These are phyloP conservation scores for Anser brachyrhynchus DNA, from an alignment of 2,113 vertebrate genomes.

Conservation along the genomic window DNA sequence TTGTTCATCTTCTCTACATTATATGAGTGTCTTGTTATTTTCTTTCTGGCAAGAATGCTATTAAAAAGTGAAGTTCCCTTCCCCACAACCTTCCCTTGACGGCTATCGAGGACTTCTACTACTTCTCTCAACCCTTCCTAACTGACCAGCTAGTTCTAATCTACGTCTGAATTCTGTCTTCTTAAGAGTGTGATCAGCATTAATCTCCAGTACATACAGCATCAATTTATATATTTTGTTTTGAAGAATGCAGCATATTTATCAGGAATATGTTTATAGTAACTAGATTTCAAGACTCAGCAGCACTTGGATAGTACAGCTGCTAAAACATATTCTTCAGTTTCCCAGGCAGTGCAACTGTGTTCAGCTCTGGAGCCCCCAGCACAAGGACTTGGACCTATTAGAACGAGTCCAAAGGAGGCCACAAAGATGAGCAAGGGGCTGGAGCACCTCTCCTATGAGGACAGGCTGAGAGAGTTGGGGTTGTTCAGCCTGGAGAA, in stretches of 20 bases:
- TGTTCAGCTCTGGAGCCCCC: no score
- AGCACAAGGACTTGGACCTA: no score
- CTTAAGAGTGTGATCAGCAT: background rate
- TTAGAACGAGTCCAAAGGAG: no score
- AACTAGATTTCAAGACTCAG: background rate
- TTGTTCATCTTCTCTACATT: background rate
- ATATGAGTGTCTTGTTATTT: background rate
- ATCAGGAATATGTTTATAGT: background rate
- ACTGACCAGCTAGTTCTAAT: background rate
- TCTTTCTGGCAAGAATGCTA: background rate
- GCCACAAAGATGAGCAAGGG: no score
- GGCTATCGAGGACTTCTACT: background rate
- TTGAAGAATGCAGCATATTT: background rate
- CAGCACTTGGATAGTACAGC: background rate
- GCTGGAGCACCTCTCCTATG: no score
- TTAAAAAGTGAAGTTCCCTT: background rate
- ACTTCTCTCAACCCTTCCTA: background rate
- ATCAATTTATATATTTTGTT: background rate
- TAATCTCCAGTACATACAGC: background rate
- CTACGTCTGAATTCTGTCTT: background rate
- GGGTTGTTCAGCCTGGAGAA: no score
- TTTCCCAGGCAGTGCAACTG: background rate
- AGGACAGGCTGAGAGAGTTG: no score
- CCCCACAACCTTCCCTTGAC: background rate
- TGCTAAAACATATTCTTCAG: background rate